phyloP scores from a whole-genome alignment of 2,797 vertebrate genomes.

The Xenentodon cancila region DNA sequence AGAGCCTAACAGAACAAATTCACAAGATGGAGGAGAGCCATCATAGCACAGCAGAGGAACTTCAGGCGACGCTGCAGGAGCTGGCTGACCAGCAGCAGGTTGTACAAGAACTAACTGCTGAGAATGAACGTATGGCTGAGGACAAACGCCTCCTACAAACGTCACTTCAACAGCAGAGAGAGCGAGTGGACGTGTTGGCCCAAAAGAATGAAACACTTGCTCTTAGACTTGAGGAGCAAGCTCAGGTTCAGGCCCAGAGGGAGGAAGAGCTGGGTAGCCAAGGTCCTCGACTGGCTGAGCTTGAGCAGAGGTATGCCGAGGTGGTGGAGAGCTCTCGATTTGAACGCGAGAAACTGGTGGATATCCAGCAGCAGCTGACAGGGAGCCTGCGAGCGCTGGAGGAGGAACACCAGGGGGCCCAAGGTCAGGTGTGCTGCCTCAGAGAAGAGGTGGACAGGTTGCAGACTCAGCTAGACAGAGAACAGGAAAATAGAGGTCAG shows the following conservation, averaged over 20 bases:
- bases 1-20: constrained; percentile 90
- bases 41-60: constrained; percentile 94
- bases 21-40: constrained; percentile 98
- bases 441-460: constrained; percentile 87
- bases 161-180: constrained; percentile 91
- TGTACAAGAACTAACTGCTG: constrained; percentile 93
- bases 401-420: constrained; percentile 89
- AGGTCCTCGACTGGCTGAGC: constrained; percentile 83
- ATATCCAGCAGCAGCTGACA: constrained; percentile 95
- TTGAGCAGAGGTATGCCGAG: constrained; percentile 90
- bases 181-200: constrained; percentile 88
- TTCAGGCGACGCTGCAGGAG: constrained; percentile 96
- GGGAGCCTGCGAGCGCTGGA: constrained; percentile 90
- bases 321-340: constrained; percentile 91
- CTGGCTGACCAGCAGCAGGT: constrained; percentile 96
- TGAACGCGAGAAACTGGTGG: constrained; percentile 94
- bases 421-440: constrained; percentile 80
- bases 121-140: constrained; percentile 91
- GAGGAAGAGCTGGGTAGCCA: constrained; percentile 79
- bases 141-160: constrained; percentile 93
- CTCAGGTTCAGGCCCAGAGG: constrained; percentile 83
- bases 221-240: constrained; percentile 86
- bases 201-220: constrained; percentile 92
- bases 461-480: constrained; percentile 80
- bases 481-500: constrained; percentile 73